Conservation (phyloP, 2,888 invertebrate species). For the Trissolcus japonicus region DNA sequence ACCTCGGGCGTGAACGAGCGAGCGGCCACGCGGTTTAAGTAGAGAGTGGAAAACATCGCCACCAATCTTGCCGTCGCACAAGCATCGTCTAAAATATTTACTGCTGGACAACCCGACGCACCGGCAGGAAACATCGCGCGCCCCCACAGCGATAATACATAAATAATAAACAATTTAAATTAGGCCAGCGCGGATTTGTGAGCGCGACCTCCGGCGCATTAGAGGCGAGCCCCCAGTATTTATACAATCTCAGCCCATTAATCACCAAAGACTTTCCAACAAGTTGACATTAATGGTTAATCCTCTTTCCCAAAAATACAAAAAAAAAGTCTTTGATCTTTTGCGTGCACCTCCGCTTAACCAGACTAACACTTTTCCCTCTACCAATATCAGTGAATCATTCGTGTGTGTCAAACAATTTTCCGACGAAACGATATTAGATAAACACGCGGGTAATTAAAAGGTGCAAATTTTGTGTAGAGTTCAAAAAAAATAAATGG, state of each 20-base stretch:
- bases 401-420: not conserved
- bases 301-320: constrained; percentile 50
- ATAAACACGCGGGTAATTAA: constrained; percentile 4
- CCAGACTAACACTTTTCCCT: not conserved
- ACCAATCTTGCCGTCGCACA: constrained; percentile 70
- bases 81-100: constrained; percentile 68
- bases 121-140: not conserved
- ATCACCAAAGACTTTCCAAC: constrained; percentile 46
- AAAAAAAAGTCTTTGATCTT: constrained; percentile 48
- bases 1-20: constrained; percentile 75
- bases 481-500: not conserved
- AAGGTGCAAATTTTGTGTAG: constrained; percentile 25
- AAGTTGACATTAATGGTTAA: constrained; percentile 54
- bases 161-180: constrained; percentile 38
- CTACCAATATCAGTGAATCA: not conserved
- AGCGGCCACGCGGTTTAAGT: constrained; percentile 74
- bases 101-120: constrained; percentile 71
- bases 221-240: constrained; percentile 25
- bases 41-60: constrained; percentile 73
- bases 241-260: constrained; percentile 38
- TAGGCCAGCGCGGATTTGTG: constrained; percentile 15
- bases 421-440: too few relatives aligned
- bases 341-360: constrained; percentile 15
- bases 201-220: constrained; percentile 11
- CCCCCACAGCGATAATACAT: constrained; percentile 1